Base-by-base conservation (phyloP, 2,888 invertebrate genomes). In the Aethes cnicana region DNA sequence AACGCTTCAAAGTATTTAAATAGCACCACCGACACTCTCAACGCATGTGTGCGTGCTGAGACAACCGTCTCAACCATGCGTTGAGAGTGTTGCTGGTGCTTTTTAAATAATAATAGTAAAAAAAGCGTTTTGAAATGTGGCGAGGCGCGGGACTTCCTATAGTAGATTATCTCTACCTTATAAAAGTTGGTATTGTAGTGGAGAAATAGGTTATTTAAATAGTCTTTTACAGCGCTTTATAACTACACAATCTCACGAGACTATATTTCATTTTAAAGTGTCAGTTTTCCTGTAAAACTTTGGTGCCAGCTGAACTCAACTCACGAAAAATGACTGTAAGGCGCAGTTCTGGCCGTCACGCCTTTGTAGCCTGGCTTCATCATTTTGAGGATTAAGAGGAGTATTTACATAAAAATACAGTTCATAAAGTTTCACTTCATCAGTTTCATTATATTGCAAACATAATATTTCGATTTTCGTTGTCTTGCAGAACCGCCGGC, bases 341-440 rank as follows among this genome's bases (percentile, higher is more conserved):
- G 57, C 50, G 63, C 68, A 68, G 64, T 64, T 54, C 53, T 43
- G 41, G 54, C 47, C 50, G 55, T 57, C 54, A 62, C 61, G 58
- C 52, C 42, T 48, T 65, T 61, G 60, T 64, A 70, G 62, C 62
- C 66, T 57, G 59, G 62, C 62, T 63, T 58, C 67, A 68, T 72
- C 67, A 74, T 72, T 70, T 71, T 71, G 63, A 69, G 67, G 69
- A 67, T 67, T 28, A 69, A 67, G 68, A 66, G 72, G 64, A 61
- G 67, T 72, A 74, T 74, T 68, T 66, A 67, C 68, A 58, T 44
- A 52, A 62, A 64, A 63, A 62, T 66, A 63, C 62, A 56, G 67
- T 46, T 39, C 42, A 52, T 49, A 41, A 55, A 49, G 47, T 52
- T 46, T 32, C 26, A 46, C 52, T 46, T 26, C 52, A 52, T 46